phyloP scores from a whole-genome alignment of 2,888 invertebrate genomes.

The Trachelus stipa region DNA sequence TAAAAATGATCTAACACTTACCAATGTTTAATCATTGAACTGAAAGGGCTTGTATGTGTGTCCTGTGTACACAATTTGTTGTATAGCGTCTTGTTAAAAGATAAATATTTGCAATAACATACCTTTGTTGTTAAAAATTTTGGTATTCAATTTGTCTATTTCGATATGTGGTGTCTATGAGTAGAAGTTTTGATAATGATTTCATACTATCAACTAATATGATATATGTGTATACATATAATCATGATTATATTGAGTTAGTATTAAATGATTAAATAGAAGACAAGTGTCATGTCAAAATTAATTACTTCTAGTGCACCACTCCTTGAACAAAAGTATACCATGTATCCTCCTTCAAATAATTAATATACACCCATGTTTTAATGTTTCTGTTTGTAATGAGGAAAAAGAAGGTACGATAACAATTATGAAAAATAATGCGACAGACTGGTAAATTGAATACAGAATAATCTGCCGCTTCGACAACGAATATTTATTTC shows the following conservation, averaged over 20 bases:
- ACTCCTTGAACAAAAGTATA: not conserved
- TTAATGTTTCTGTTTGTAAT: not conserved
- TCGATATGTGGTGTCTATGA: not conserved
- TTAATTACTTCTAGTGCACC: not conserved
- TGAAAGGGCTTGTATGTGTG: constrained; percentile 44
- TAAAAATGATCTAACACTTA: constrained; percentile 1
- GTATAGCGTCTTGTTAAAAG: constrained; percentile 58
- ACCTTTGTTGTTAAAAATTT: not conserved
- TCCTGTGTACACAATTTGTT: constrained; percentile 59
- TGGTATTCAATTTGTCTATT: not conserved
- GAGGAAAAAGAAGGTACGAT: not conserved
- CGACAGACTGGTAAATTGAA: not conserved
- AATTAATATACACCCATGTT: not conserved
- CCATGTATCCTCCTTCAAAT: not conserved
- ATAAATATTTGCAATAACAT: constrained; percentile 58
- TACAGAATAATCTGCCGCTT: not conserved
- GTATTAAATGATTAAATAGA: too few species aligned
- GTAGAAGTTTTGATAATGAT: not conserved
- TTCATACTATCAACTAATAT: not conserved
- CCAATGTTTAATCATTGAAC: constrained; percentile 28
- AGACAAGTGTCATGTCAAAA: not conserved
- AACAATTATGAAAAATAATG: not conserved
- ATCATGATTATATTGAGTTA: too few species aligned
- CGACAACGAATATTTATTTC: not conserved
- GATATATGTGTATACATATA: too few species aligned